A percentile compares a stretch with the other conserved stretches of the same genome.
These are phyloP conservation scores for Seira sanloemensis DNA, from an alignment of 2,888 invertebrate species.

Conservation along the genomic window DNA sequence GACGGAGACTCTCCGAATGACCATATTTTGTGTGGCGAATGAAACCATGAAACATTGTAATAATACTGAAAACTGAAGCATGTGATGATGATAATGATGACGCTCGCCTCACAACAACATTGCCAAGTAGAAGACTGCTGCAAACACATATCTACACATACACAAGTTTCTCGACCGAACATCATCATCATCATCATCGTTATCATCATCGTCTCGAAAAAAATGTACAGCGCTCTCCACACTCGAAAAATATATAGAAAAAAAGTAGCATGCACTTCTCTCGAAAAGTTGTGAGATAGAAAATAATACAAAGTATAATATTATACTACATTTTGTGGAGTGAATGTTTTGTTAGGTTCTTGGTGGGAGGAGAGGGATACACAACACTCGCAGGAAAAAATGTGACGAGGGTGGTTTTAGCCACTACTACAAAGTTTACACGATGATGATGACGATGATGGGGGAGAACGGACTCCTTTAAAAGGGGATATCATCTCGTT, in stretches of 20 bases:
- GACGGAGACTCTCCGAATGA: no score
- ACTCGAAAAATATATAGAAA: not conserved
- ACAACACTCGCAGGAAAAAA: no score
- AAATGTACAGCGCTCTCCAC: not conserved
- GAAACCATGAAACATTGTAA: not conserved
- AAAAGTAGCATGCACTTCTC: not conserved
- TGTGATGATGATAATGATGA: not conserved
- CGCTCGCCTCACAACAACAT: not conserved
- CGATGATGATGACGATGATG: not conserved
- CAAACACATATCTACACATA: no score
- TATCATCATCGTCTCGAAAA: not conserved
- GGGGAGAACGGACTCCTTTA: not conserved
- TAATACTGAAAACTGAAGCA: no score
- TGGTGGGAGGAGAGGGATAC: conserved; percentile 4
- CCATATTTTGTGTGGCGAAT: no score
- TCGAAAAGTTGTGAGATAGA: no score
- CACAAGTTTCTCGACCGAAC: no score
- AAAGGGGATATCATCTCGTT: not conserved
- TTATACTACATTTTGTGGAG: no score
- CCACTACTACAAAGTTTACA: no score
- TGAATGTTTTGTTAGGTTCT: conserved; percentile 4
- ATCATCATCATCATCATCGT: not conserved
- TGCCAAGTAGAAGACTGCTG: no score
- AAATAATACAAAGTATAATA: no score
- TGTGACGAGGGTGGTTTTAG: not conserved